These are phyloP conservation scores for Myotis planiceps DNA, from an alignment of 2,797 vertebrate genomes.

Conservation along the genomic window DNA sequence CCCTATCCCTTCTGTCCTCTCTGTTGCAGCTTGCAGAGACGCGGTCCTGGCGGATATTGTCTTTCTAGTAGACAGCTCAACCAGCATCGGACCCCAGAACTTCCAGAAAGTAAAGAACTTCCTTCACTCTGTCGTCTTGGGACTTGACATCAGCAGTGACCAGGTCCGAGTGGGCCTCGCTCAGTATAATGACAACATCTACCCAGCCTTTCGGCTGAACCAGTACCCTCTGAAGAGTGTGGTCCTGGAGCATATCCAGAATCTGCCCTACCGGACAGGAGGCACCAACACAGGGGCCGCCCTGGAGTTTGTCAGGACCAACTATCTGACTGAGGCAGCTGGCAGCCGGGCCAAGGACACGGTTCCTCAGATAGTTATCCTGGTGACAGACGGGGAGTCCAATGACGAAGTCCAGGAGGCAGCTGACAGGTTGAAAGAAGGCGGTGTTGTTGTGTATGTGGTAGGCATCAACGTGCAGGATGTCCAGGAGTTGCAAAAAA, in stretches of 20 bases:
- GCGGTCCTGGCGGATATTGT: conserved; percentile 89
- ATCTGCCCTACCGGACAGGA: conserved; percentile 84
- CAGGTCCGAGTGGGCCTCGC: conserved; percentile 89
- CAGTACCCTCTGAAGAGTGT: conserved; percentile 83
- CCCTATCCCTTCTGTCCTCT: neutral
- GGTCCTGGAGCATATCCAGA: conserved; percentile 85
- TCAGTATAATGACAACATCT: conserved; percentile 86
- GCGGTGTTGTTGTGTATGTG: conserved; percentile 88
- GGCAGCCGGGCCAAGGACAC: conserved; percentile 85
- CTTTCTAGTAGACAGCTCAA: conserved; percentile 91
- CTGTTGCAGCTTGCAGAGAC: conserved; percentile 86
- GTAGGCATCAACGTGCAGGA: conserved; percentile 87
- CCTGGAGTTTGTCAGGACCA: conserved; percentile 84
- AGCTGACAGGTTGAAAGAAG: conserved; percentile 82
- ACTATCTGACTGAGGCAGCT: conserved; percentile 84
- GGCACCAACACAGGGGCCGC: conserved; percentile 87
- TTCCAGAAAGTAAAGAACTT: conserved; percentile 89
- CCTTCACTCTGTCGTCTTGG: conserved; percentile 83
- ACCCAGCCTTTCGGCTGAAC: conserved; percentile 88
- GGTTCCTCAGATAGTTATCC: conserved; percentile 89
- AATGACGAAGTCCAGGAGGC: conserved; percentile 82
- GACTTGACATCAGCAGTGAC: conserved; percentile 87
- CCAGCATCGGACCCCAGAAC: conserved; percentile 83
- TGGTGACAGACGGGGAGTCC: conserved; percentile 90
- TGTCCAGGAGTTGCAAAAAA: conserved; percentile 79